Evolutionary conservation across 2,888 invertebrate species (phyloP), one percentile per base, ranked within the genome.

Genomic region (Luperina nickerlii): DNA sequence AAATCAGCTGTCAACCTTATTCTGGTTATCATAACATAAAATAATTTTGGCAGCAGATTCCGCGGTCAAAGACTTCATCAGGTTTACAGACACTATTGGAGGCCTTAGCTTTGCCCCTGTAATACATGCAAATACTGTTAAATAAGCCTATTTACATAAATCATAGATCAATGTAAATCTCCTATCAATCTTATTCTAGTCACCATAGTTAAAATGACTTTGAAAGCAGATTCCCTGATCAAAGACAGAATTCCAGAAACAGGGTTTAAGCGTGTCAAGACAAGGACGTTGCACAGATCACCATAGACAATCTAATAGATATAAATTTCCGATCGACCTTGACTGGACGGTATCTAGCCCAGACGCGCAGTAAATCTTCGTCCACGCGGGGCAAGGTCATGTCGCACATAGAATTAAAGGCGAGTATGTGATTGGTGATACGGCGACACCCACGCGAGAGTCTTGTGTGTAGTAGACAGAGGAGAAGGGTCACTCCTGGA

Each of bases 331-430:
- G 11, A 79, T 51, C 42, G 68, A 69, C 88, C 90, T 87, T 85
- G 87, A 74, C 62, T 74, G 83, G 48, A 67, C 73, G 45, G 75
- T 78, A 83, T 81, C 54, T 75, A 78, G 73, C 65, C 67, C 85
- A 83, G 88, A 83, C 81, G 76, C 60, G 82, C 81, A 48, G 84
- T 90, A 88, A 89, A 89, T 89, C 87, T 82, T 81, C 68, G 76
- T 54, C 71, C 78, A 70, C 75, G 66, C 54, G 38, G 80, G 82
- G 74, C 83, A 90, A 90, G 91, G 90, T 88, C 83, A 79, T 73
- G 77, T 78, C 81, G 68, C 79, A 81, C 87, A 88, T 89, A 87
- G 88, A 89, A 86, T 85, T 82, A 81, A 79, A 74, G 74, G 78
- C 78, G 72, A 79, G 72, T 84, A 60, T 32, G 76, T 84, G 89